Conservation (phyloP, 2,888 invertebrate species). For the Athalia rosae region DNA sequence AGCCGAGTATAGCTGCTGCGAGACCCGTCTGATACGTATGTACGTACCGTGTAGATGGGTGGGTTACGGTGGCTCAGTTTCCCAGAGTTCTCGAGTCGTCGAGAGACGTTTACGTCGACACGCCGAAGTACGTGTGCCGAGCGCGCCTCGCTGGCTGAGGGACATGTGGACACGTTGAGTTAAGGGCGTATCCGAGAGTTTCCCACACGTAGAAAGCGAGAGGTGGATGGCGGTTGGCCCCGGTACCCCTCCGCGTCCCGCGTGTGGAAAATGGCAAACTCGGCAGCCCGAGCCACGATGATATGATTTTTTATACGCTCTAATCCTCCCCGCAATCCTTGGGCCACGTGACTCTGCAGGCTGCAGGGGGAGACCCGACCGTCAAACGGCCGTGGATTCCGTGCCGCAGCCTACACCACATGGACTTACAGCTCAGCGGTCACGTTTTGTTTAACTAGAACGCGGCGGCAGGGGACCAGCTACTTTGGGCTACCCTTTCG, state of each 20-base stretch:
- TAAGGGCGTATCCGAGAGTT: slow-evolving; percentile 30
- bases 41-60: too few relatives aligned
- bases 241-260: slow-evolving; percentile 4
- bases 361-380: slow-evolving; percentile 4
- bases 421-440: slow-evolving; percentile 41
- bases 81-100: not conserved
- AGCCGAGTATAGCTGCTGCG: too few relatives aligned
- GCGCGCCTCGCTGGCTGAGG: not conserved
- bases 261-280: slow-evolving; percentile 35
- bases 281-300: slow-evolving; percentile 33
- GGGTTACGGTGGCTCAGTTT: not conserved
- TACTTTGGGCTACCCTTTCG: slow-evolving; percentile 36
- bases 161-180: not conserved
- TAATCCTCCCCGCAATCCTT: slow-evolving; percentile 44
- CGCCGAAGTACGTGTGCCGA: not conserved
- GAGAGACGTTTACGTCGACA: slow-evolving; percentile 9
- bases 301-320: slow-evolving; percentile 44
- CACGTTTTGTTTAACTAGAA: slow-evolving; percentile 39
- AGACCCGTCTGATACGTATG: too few relatives aligned
- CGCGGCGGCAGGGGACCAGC: slow-evolving; percentile 27
- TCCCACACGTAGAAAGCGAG: slow-evolving; percentile 24
- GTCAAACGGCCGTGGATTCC: slow-evolving; percentile 39
- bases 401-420: slow-evolving; percentile 38
- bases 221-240: too few relatives aligned
- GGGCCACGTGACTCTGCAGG: slow-evolving; percentile 33